Evolutionary conservation across 2,888 invertebrate species (phyloP), one percentile per base, ranked within the genome.

Genomic region (Bruchidius siliquastri): DNA sequence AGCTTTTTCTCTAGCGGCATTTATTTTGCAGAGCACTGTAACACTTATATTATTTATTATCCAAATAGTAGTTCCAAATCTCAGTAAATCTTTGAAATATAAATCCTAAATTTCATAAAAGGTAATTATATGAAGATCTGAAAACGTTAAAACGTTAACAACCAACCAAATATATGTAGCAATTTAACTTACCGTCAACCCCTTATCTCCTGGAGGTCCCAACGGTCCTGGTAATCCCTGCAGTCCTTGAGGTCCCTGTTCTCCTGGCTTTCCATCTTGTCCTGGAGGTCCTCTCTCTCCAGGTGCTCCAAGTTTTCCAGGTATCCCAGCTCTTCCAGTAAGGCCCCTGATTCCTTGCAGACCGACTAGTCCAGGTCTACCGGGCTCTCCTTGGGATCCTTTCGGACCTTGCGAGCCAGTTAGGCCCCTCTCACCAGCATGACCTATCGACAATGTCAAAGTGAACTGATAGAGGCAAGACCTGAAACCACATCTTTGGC

Each of bases 201-300:
- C 94, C 84, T 93, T 91, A 81, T 94, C 93, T 76, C 96, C 95
- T n/a, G 92, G 91, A 21, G 90, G 88, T 71, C 96, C 95, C 81
- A 93, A 89, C 1, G 92, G 90, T 70, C 95, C 95, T 70, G 93
- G 94, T 21, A 93, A 87, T 49, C 96, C 96, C 87, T 93, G 93
- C 21, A 93, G 87, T 20, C 96, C 96, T 83, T 92, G 92, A 20
- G 90, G 88, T 69, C 96, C 96, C 81, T 92, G 92, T 82, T 95
- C 95, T 22, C 96, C 96, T 20, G 94, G 90, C 83, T 93, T 93
- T 6, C 96, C 96, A 86, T 96, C 96, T 74, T 94, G 93, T 13
- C 96, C 96, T 70, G 92, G 91, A 81, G 92, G 88, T 69, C 94
- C 94, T 76, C 93, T 88, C 82, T 93, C 93, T 22, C 94, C 94